Base-by-base conservation (phyloP, 2,888 invertebrate genomes). In the Synergus japonicus region DNA sequence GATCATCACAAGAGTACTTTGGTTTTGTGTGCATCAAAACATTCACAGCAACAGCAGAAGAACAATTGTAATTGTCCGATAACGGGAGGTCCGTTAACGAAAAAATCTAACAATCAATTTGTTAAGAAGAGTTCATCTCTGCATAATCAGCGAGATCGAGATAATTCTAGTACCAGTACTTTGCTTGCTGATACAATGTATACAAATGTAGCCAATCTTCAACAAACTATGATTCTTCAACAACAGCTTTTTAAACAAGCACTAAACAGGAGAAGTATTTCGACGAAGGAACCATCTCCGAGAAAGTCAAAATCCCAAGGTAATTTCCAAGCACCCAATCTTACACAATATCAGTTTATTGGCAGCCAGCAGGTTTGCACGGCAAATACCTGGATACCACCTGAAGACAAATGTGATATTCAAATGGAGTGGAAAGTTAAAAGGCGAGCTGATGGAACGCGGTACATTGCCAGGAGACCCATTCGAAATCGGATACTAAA, bases 371-470 rank as follows among this genome's bases (percentile, higher is more conserved):
- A 94, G 89, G 93, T 94, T 81, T 91, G 89, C 85, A 84, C 86
- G 41, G 84, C 88, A 80, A 90, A 84, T 82, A 77, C 86, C 3
- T 87, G 86, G 86, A 81, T 83, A 7, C 86, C 86, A 0, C 89
- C 88, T 3, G 90, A 89, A 65, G 90, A 89, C 12, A 90, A 90
- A 37, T 86, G 86, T 78, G 89, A 91, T 44, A 88, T 93, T 1
- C 93, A 93, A 67, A 94, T 94, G 95, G 94, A 94, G 82, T 96
- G 96, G 96, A 96, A 96, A 87, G 96, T 96, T 10, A 97, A 97
- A 89, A 93, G 95, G 43, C 93, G 96, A 49, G 94, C 96, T 4
- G 96, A 96, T 87, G 96, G 96, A 5, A 95, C 95, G 0, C 93
- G 96, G 66, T 97, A 97, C 89, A 96, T 97, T 84, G 95, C 96